Percentiles rank a stretch among this genome's conserved stretches.
phyloP scores from a whole-genome alignment of 2,797 vertebrate species.

The Falco rusticolus region DNA sequence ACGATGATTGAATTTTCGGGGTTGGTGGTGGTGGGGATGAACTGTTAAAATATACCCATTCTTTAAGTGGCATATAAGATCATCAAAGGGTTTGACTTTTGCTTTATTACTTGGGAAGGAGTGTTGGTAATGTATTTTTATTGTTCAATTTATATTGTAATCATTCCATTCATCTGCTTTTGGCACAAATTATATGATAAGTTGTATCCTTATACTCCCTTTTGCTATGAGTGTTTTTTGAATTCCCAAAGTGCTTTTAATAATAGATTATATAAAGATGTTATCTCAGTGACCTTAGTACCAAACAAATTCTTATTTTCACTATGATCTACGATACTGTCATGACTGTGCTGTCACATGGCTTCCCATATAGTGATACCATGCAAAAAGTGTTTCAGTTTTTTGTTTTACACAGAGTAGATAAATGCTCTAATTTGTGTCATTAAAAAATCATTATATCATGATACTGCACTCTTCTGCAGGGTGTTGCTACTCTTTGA shows the following conservation, averaged over 20 bases:
- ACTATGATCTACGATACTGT: background rate
- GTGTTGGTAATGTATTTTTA: background rate
- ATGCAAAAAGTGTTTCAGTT: background rate
- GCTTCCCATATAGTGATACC: background rate
- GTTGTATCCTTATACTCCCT: background rate
- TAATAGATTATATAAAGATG: background rate
- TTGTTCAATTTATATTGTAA: background rate
- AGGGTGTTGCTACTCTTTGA: background rate
- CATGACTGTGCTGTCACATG: background rate
- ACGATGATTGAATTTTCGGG: background rate
- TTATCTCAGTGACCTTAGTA: background rate
- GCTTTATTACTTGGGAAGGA: background rate
- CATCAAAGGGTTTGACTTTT: background rate
- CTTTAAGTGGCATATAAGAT: background rate
- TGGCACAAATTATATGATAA: background rate
- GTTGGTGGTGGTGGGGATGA: background rate
- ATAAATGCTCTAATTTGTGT: background rate
- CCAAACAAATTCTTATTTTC: background rate
- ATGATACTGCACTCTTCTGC: background rate
- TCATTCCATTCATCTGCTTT: background rate
- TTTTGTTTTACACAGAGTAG: background rate
- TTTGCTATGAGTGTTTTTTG: background rate
- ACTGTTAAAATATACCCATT: background rate
- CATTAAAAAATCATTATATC: background rate
- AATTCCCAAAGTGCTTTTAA: background rate